Evolutionary conservation across 2,888 invertebrate species (phyloP), one percentile per base, ranked within the genome.

Genomic region (Zootermopsis nevadensis): DNA sequence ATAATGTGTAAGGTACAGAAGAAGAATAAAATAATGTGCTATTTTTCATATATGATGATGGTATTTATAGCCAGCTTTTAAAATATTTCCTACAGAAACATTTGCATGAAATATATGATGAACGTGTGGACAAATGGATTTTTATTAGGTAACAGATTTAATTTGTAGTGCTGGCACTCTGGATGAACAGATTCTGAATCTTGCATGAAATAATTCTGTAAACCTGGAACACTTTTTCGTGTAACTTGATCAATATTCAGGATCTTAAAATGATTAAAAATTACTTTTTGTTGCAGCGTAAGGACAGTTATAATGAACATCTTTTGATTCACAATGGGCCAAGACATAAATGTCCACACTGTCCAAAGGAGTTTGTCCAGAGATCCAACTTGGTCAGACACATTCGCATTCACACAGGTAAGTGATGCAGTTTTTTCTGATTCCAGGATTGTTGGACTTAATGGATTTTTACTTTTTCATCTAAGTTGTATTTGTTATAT

Each of bases 351-450:
- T 93, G 92, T 87, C 92, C 92, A 48, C 92, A 92, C 88, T 93
- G 92, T 87, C 91, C 92, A 27, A 92, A 92, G 89, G 90, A 91
- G 22, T 93, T 92, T 89, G 92, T 92, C 55, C 92, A 92, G 86
- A 91, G 92, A 72, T 87, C 87, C 38, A 87, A 87, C 81, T 85
- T 87, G 53, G 86, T 86, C 12, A 86, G 87, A 30, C 87, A 87
- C 80, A 87, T 87, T 22, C 84, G 87, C 12, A 86, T 87, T 74
- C 87, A 87, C 81, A 86, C 86, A 79, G 86, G 86, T 86, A 72
- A 79, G 83, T 72, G 12, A 35, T 12, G n/a, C n/a, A 60, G 7
- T 60, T 60, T n/a, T 60, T 7, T 60, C n/a, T 8, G 55, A 55
- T 55, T 24, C 12, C 12, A 27, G 27, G 12, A 27, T 60, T 15